These are phyloP conservation scores for Mohoua ochrocephala DNA, from an alignment of 2,113 vertebrate genomes.

Conservation along the genomic window DNA sequence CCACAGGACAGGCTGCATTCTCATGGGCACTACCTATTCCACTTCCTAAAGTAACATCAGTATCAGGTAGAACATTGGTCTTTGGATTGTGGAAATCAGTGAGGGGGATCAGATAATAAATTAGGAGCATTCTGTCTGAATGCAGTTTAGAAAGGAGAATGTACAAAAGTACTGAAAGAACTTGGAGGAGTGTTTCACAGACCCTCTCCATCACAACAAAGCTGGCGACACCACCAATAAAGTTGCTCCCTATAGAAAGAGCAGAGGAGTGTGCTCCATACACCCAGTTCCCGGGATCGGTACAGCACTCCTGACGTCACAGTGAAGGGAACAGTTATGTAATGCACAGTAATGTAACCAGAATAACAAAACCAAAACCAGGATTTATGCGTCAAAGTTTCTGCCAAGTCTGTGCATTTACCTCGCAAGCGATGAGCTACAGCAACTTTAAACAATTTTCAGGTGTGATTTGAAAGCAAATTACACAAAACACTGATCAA, in stretches of 20 bases:
- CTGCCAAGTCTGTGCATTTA: not conserved
- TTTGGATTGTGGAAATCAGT: not conserved
- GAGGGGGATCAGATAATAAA: not conserved
- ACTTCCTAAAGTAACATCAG: not conserved
- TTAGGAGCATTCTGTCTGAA: not conserved
- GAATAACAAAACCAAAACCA: not conserved
- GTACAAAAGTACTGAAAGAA: not conserved
- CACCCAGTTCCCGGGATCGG: not conserved
- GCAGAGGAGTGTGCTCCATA: not conserved
- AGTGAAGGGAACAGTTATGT: not conserved
- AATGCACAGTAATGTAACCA: not conserved
- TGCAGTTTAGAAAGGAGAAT: not conserved
- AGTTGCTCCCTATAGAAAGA: not conserved
- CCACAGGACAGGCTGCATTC: not conserved
- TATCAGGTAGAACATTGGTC: not conserved
- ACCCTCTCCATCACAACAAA: not conserved
- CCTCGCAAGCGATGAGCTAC: not conserved
- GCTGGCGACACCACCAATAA: accelerated
- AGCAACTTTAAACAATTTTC: not conserved
- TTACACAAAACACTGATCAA: not conserved
- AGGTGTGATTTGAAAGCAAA: not conserved
- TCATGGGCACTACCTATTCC: not conserved
- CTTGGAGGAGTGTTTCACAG: not conserved
- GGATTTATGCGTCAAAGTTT: not conserved
- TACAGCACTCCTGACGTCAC: not conserved